Percentiles rank a stretch among this genome's conserved stretches.
Evolutionary conservation across 1,140 invertebrate genomes (phyloP).

Genomic region (Achatina immaculata): DNA sequence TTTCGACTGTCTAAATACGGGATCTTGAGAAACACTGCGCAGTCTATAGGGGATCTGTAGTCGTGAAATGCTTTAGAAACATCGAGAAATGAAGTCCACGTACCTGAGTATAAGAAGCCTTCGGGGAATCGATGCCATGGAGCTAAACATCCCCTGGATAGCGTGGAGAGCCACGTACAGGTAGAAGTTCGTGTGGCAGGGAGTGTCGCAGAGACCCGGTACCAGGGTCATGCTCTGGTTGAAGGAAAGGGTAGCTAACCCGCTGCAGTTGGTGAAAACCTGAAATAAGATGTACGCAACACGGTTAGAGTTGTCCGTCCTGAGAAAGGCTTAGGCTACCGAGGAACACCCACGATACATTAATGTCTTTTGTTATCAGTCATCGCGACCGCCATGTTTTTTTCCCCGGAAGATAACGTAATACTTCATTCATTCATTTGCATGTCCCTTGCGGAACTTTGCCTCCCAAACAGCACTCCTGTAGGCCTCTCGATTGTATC

Average conservation of each 20-base stretch:
- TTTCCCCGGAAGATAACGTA: too few species aligned
- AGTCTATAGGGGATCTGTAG: too few species aligned
- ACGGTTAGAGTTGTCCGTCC: neutral
- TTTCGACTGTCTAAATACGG: too few species aligned
- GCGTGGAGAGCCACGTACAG: slow-evolving; percentile 12
- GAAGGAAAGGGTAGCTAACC: neutral
- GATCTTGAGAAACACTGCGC: too few species aligned
- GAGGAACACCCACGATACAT: neutral
- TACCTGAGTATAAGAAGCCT: slow-evolving; percentile 21
- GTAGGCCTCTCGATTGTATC: too few species aligned
- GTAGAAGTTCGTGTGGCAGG: slow-evolving; percentile 12
- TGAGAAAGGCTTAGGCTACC: neutral
- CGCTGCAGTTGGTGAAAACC: slow-evolving; percentile 3
- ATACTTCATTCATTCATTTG: too few species aligned
- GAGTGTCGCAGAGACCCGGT: slow-evolving; percentile 5
- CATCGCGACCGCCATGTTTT: too few species aligned
- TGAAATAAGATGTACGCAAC: neutral
- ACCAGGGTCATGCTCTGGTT: neutral
- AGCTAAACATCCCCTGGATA: neutral
- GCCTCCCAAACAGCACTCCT: too few species aligned
- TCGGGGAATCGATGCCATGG: neutral
- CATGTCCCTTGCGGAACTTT: too few species aligned
- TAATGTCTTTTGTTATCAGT: neutral
- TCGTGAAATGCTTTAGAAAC: too few species aligned
- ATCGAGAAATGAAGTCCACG: too few species aligned